These are phyloP conservation scores for Ichneumoninae sp. DNA, from an alignment of 2,888 invertebrate genomes.

Conservation along the genomic window DNA sequence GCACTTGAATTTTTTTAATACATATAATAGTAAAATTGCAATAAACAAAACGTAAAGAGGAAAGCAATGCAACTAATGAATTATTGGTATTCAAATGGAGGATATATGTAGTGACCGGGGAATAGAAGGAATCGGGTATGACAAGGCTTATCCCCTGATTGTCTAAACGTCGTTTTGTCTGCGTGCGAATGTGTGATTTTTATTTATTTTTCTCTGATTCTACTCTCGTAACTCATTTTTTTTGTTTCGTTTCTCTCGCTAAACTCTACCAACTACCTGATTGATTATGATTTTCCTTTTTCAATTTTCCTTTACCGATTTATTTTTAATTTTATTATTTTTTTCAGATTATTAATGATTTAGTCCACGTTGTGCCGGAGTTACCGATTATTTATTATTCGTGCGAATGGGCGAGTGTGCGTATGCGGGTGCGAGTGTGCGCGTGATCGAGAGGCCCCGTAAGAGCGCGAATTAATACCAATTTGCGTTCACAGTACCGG, in stretches of 20 bases:
- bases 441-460: conserved; percentile 62
- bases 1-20: conserved; percentile 67
- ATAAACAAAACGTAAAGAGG: conserved; percentile 52
- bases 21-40: conserved; percentile 52
- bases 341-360: conserved; percentile 40
- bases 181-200: conserved; percentile 56
- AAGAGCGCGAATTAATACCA: conserved; percentile 71
- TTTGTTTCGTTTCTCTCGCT: conserved; percentile 8
- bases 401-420: conserved; percentile 62
- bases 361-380: neutral
- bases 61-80: conserved; percentile 71
- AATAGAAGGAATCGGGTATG: conserved; percentile 71
- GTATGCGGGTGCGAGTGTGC: conserved; percentile 68
- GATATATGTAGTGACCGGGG: conserved; percentile 70
- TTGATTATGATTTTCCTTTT: conserved; percentile 1
- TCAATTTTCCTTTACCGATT: conserved; percentile 31
- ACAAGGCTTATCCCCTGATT: conserved; percentile 76
- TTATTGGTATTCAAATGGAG: conserved; percentile 85
- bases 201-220: conserved; percentile 33
- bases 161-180: conserved; percentile 68
- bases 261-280: neutral
- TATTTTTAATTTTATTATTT: conserved; percentile 46
- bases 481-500: conserved; percentile 93
- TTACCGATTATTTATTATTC: conserved; percentile 60
- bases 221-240: neutral